Evolutionary conservation across 2,888 invertebrate genomes (phyloP), one percentile per base, ranked within the genome.

Genomic region (Philereme transversata): DNA sequence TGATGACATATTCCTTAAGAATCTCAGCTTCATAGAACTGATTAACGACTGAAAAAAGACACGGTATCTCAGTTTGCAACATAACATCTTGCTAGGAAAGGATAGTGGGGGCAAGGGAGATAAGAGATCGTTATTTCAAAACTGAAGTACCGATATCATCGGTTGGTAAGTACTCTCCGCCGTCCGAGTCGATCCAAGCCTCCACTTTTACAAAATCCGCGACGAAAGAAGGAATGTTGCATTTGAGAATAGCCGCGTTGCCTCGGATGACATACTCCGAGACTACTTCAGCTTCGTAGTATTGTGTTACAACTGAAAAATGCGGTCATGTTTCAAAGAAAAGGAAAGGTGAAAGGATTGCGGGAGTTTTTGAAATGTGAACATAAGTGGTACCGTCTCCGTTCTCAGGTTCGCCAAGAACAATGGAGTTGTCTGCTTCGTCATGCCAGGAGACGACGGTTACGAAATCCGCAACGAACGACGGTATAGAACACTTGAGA

Each of bases 401-500:
- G 64, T 86, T 83, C 68, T 85, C 83, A 65, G 82, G 75, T 67
- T 81, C 86, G 51, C 84, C 82, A 57, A 79, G 72, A 61, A 84
- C 82, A 73, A 79, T 89, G 50, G 89, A 83, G 75, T 94, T 95
- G 71, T 94, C 95, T 74, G 94, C 94, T 87, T 97, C 96, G 72
- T 96, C 97, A 75, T 96, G 96, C 97, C 97, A 97, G 51, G 97
- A 96, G 56, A 96, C 93, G 71, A 98, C 97, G 79, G 93, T 94
- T 67, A 98, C 97, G 89, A 98, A 98, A 92, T 98, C 98, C 65
- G 97, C 97, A 65, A 98, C 97, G 90, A 97, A 98, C 67, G 97
- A 97, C 52, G 98, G 98, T 79, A 97, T 96, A 77, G 96, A 96
- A 92, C 97, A 97, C 91, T 97, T 97, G 77, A 97, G 92, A 69